Evolutionary conservation across 2,113 vertebrate genomes (phyloP), one percentile per base, ranked within the genome.

Genomic region (Scytalopus superciliaris): DNA sequence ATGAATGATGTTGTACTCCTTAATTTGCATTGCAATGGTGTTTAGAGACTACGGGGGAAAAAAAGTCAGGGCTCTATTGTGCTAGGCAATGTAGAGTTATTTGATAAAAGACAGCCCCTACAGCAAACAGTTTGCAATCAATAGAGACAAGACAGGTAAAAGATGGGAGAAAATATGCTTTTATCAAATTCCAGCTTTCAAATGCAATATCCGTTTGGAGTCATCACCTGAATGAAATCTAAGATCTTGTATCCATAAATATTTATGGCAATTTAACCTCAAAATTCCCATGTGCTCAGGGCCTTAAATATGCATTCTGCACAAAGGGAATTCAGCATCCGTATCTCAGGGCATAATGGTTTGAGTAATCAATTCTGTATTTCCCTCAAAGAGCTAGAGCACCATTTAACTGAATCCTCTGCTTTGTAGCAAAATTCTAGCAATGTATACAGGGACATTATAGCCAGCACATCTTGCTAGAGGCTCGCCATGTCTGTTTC

Each of bases 121-220:
- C 62, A 90, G 66, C 74, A 93, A 92, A 60, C 31, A 69, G 31
- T 19, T 76, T 81, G 85, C 74, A 89, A 82, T 96, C 80, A 87
- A 82, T 87, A 91, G 80, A 91, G 91, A 95, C 69, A 95, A 91
- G 74, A 79, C 66, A 82, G 22, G 57, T 82, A 92, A 68, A 93
- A 87, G 62, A 92, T 78, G 56, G 49, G 37, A 94, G 69, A 94
- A 95, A 94, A 91, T 82, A 87, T 0, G 1, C 35, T 84, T 92
- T 76, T 85, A 94, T 94, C 66, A 87, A 94, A 94, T 95, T 93
- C 37, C 81, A 95, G 66, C 66, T 96, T 96, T 96, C 89, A 91
- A 89, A 94, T 87, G 69, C 64, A 96, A 94, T 95, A 95, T 93
- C 91, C 3, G 0, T 82, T 96, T 87, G 87, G 47, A 92, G 68